Evolutionary conservation across 2,888 invertebrate species (phyloP).

Genomic region (Cephalotes varians): DNA sequence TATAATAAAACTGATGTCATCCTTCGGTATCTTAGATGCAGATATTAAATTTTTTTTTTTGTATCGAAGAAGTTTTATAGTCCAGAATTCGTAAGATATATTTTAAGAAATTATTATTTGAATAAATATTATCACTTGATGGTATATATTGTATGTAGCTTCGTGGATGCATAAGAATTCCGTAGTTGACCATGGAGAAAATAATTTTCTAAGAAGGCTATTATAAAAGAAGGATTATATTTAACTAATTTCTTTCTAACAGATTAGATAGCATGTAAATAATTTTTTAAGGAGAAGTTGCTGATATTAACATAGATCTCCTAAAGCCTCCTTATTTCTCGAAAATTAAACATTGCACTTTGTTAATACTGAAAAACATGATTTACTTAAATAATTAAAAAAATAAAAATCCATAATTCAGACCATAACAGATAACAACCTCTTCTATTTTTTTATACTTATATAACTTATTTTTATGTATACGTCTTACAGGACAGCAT

Average conservation of each 20-base stretch:
- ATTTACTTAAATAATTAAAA: no score
- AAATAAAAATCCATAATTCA: no score
- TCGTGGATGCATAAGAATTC: background rate
- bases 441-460: no score
- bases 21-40: conserved; percentile 13
- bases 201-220: background rate
- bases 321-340: no score
- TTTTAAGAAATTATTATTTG: background rate
- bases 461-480: no score
- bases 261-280: no score
- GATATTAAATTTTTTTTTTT: conserved; percentile 9
- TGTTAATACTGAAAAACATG: no score
- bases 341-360: no score
- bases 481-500: no score
- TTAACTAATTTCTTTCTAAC: background rate
- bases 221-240: background rate
- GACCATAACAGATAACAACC: no score
- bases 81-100: background rate
- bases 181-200: background rate
- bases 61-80: background rate
- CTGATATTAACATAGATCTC: no score
- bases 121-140: background rate
- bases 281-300: no score
- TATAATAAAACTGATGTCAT: conserved; percentile 45
- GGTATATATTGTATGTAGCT: background rate